A percentile compares a stretch with the other conserved stretches of the same genome.
phyloP scores from a whole-genome alignment of 2,888 invertebrate genomes.

The Anodontia alba region DNA sequence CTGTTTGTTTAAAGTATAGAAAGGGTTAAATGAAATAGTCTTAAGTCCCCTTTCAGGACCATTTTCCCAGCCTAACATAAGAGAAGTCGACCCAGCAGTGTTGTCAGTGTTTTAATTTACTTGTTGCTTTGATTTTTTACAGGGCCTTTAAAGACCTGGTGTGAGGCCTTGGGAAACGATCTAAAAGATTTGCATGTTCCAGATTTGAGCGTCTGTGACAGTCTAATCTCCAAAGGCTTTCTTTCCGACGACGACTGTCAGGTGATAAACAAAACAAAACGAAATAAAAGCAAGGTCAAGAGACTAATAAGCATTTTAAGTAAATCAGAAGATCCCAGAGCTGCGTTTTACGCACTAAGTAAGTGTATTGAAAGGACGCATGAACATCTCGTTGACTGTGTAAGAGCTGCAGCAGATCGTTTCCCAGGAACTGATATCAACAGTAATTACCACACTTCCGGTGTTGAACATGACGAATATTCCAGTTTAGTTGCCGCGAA shows the following conservation, averaged over 20 bases:
- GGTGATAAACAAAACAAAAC: background rate
- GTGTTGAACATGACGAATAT: background rate
- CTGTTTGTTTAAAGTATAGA: no score
- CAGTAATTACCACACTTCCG: background rate
- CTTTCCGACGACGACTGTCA: background rate
- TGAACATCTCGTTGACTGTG: background rate
- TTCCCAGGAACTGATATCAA: background rate
- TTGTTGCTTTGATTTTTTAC: background rate
- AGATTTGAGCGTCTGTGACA: conserved; percentile 1
- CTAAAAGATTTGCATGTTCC: background rate
- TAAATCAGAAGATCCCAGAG: background rate
- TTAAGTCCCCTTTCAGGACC: no score
- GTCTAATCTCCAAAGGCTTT: background rate
- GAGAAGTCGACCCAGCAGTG: no score
- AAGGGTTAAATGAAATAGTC: no score
- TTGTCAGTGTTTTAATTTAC: no score
- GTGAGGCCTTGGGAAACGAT: background rate
- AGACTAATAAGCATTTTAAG: background rate
- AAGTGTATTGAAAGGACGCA: background rate
- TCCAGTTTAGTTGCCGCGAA: background rate
- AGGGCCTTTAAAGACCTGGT: background rate
- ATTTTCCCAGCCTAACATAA: no score
- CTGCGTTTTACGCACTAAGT: background rate
- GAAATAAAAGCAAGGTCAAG: background rate
- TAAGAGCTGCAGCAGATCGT: background rate